Conservation (phyloP, 35 echinoderm and acorn worm genomes). For the Antedon bifida region DNA sequence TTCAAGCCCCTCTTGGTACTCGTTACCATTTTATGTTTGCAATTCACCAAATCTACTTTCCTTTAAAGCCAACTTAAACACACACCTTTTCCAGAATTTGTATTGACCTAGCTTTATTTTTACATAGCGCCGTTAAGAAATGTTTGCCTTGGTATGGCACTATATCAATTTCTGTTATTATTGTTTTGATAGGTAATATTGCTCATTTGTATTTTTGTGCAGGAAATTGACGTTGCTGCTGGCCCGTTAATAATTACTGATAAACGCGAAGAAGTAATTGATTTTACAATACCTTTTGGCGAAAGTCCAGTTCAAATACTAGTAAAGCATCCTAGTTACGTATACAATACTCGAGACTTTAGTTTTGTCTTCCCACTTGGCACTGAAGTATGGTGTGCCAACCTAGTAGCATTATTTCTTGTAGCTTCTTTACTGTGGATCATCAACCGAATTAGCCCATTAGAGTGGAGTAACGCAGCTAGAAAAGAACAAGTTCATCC, state of each 20-base stretch:
- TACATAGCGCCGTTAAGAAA: no score
- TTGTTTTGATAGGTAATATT: no score
- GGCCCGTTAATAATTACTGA: slow-evolving; percentile 43
- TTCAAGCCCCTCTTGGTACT: no score
- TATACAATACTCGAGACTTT: slow-evolving; percentile 49
- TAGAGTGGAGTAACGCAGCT: slow-evolving; percentile 36
- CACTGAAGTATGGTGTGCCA: slow-evolving; percentile 44
- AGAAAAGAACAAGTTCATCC: slow-evolving; percentile 31
- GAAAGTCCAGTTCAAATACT: slow-evolving; percentile 32
- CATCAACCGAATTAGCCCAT: slow-evolving; percentile 35
- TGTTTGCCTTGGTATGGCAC: no score
- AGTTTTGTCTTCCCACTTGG: slow-evolving; percentile 47
- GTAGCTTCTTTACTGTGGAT: slow-evolving; percentile 26
- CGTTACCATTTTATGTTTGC: no score
- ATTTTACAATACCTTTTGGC: slow-evolving; percentile 38
- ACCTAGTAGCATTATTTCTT: slow-evolving; percentile 43
- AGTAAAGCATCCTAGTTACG: slow-evolving; percentile 45
- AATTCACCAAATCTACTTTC: no score
- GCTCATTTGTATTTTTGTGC: not conserved
- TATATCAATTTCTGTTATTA: no score
- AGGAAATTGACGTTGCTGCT: slow-evolving; percentile 78
- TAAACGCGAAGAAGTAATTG: slow-evolving; percentile 47
- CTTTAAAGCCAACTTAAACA: no score
- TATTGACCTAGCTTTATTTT: no score
- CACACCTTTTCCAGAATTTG: no score